Base-by-base conservation (phyloP, 2,888 invertebrate species). In the Mythimna ferrago region DNA sequence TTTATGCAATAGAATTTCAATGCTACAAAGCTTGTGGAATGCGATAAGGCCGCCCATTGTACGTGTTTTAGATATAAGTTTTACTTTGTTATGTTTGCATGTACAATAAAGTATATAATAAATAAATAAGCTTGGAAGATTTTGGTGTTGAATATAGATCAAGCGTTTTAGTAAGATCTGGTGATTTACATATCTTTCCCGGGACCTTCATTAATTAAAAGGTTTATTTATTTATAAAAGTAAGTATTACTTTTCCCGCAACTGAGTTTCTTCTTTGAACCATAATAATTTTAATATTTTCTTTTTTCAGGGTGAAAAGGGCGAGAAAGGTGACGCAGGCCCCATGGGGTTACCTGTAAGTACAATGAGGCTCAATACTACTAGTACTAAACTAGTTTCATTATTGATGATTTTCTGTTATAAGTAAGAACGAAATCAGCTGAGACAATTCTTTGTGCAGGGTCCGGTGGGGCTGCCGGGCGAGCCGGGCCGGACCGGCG, bases 301-400 rank as follows among this genome's bases (percentile, higher is more conserved):
- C 73, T 64, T 71, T 73, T 93, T 92, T 62, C 94, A 98, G 98
- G 98, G 98, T 66, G 98, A 98, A 83, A 98, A 98, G 91, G 98
- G 98, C 70, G 96, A 97, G 68, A 98, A 97, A 93, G 98, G 98
- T 74, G 98, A 98, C 93, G 97, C 98, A 73, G 99, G 99, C 86
- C 99, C 99, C 71, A 99, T 99, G 99, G 99, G 99, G 89, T 96
- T 99, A 90, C 99, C 99, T 93, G 99, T 99, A 97, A 97, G 98
- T 98, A 90, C 51, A 16, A 41, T 16, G 14, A 32, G 41, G 32
- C 5, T 9, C 14, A 26, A 9, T 44, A 26, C 26, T 26, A 26
- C 26, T 26, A 26, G 26, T 26, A 26, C 26, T 26, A 26, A 26
- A 35, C 11, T 58, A n/a, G 35, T 53, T 26, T 44, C 7, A 58